Conservation (phyloP, 2,113 vertebrate genomes). For the Micronycteris hirsuta region DNA sequence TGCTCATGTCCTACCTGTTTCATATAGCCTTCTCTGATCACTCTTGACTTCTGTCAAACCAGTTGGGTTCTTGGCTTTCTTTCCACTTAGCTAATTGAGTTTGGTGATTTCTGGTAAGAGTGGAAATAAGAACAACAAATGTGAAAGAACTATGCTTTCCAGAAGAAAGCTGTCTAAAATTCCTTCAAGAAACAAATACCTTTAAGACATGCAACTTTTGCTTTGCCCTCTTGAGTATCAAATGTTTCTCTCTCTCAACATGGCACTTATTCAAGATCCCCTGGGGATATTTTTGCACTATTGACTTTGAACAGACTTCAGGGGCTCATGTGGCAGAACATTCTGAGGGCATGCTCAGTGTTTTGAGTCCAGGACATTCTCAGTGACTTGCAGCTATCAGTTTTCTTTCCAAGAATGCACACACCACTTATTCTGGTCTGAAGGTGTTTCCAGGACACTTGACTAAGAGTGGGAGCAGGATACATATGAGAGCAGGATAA, state of each 20-base stretch:
- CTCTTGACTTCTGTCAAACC: not conserved
- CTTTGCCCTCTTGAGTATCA: not conserved
- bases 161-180: not conserved
- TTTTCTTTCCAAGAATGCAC: slow-evolving; percentile 1
- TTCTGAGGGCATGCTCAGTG: not conserved
- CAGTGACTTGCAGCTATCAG: not conserved
- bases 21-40: not conserved
- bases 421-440: not conserved
- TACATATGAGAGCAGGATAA: not conserved
- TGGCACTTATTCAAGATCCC: not conserved
- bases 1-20: not conserved
- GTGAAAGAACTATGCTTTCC: not conserved
- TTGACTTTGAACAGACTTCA: not conserved
- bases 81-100: not conserved
- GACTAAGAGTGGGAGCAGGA: not conserved
- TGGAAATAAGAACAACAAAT: not conserved
- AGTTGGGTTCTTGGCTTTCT: not conserved
- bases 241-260: not conserved
- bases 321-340: not conserved
- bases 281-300: slow-evolving; percentile 11
- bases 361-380: not conserved
- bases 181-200: not conserved
- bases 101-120: not conserved
- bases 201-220: not conserved
- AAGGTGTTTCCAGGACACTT: slow-evolving; percentile 16